These are phyloP conservation scores for Hypocryptadius cinnamomeus DNA, from an alignment of 2,113 vertebrate genomes.

Conservation along the genomic window DNA sequence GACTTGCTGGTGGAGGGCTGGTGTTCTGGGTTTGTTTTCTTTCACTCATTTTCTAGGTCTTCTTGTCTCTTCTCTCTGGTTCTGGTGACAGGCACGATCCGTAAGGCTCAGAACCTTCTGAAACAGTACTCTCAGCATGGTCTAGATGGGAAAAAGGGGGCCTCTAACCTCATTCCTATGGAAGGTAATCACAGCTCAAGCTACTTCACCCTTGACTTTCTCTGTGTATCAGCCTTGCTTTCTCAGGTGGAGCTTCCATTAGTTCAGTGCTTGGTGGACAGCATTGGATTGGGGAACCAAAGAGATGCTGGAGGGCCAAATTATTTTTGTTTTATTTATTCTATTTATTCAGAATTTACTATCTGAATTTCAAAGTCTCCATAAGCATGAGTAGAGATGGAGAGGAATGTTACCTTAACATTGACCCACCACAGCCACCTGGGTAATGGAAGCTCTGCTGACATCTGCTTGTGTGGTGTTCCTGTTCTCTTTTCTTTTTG, in stretches of 20 bases:
- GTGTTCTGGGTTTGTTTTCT: conserved; percentile 67
- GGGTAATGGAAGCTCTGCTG: conserved; percentile 65
- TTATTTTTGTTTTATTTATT: background rate
- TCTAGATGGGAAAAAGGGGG: conserved; percentile 99
- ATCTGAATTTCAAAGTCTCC: background rate
- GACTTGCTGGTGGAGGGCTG: conserved; percentile 74
- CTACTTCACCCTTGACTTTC: conserved; percentile 47
- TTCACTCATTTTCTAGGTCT: conserved; percentile 85
- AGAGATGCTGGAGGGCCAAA: background rate
- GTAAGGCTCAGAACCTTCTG: conserved; percentile 99
- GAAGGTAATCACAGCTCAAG: conserved; percentile 88
- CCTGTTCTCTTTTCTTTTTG: conserved; percentile 35
- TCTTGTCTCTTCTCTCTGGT: conserved; percentile 76
- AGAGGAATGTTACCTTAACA: background rate
- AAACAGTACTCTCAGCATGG: conserved; percentile 99
- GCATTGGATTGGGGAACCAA: background rate
- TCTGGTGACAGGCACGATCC: conserved; percentile 98
- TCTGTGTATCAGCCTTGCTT: conserved; percentile 43
- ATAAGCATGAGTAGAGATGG: background rate
- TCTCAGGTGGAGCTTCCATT: conserved; percentile 59
- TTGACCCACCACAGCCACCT: background rate
- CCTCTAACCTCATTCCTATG: conserved; percentile 97
- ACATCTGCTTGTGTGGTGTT: conserved; percentile 34
- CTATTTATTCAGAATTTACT: background rate
- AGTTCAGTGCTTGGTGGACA: background rate